Percentiles rank a stretch among this genome's conserved stretches.
phyloP scores from a whole-genome alignment of 2,113 vertebrate genomes.

The Aramus guarauna region DNA sequence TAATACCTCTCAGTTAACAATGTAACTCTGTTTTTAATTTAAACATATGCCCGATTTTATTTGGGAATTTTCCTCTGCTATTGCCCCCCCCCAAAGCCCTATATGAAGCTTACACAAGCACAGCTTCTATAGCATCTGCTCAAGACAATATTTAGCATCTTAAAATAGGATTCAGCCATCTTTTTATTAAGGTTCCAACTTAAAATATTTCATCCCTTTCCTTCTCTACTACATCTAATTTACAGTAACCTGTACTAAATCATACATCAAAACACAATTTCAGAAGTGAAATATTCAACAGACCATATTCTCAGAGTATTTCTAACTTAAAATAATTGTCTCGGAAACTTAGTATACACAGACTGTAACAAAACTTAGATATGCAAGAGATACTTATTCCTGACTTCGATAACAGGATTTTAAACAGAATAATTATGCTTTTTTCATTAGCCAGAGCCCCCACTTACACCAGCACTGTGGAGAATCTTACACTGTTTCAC shows the following conservation, averaged over 20 bases:
- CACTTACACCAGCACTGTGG: not conserved
- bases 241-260: not conserved
- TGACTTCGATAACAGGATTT: not conserved
- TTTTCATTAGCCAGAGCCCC: not conserved
- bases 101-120: not conserved
- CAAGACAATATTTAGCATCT: not conserved
- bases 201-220: not conserved
- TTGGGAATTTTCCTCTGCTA: not conserved
- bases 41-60: not conserved
- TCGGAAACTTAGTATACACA: not conserved
- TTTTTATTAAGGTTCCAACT: not conserved
- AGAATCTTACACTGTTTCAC: not conserved
- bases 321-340: not conserved
- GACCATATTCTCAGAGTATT: not conserved
- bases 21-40: not conserved
- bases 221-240: not conserved
- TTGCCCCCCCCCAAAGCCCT: not conserved
- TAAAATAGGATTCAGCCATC: not conserved
- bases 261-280: not conserved
- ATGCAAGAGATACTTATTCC: not conserved
- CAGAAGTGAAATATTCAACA: not conserved
- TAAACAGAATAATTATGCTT: not conserved
- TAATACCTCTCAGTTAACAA: not conserved
- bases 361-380: not conserved
- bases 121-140: not conserved